These are phyloP conservation scores for Ormyrus rosae DNA, from an alignment of 2,888 invertebrate genomes.

Conservation along the genomic window DNA sequence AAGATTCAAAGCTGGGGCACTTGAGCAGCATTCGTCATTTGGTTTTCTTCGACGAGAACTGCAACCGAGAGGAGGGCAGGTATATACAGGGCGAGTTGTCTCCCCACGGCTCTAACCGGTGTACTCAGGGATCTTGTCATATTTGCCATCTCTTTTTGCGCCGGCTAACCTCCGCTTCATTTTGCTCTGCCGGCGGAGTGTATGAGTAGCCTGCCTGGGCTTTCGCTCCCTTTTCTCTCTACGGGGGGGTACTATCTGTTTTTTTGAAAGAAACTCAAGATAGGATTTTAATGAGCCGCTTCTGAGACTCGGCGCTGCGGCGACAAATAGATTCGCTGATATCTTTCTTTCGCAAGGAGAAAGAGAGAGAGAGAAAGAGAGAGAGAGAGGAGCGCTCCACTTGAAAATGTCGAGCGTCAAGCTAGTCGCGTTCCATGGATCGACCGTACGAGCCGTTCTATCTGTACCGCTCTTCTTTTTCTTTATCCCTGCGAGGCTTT, in stretches of 20 bases:
- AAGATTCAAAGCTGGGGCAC: slow-evolving; percentile 58
- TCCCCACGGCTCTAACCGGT: slow-evolving; percentile 5
- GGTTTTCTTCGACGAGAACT: slow-evolving; percentile 57
- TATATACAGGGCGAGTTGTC: too few relatives aligned
- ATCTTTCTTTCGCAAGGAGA: slow-evolving; percentile 59
- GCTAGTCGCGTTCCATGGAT: not conserved
- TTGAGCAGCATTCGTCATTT: slow-evolving; percentile 64
- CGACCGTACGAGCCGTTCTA: slow-evolving; percentile 8
- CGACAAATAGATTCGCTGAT: slow-evolving; percentile 73
- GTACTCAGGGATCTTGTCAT: slow-evolving; percentile 66
- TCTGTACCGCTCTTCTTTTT: not conserved
- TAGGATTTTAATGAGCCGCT: slow-evolving; percentile 72
- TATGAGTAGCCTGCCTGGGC: too few relatives aligned
- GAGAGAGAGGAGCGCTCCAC: slow-evolving; percentile 2
- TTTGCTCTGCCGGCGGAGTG: slow-evolving; percentile 33
- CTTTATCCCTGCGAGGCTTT: not conserved
- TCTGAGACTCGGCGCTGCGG: slow-evolving; percentile 60
- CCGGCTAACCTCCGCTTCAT: slow-evolving; percentile 61
- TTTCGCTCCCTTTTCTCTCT: slow-evolving; percentile 60
- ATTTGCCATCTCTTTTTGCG: slow-evolving; percentile 73
- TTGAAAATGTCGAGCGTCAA: slow-evolving; percentile 32
- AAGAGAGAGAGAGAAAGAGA: too few relatives aligned
- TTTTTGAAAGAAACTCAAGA: slow-evolving; percentile 69
- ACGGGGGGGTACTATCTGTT: slow-evolving; percentile 31
- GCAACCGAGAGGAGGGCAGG: not conserved